A percentile compares a stretch with the other conserved stretches of the same genome.
phyloP scores from a whole-genome alignment of 2,113 vertebrate genomes.

The Oreocharis arfaki region DNA sequence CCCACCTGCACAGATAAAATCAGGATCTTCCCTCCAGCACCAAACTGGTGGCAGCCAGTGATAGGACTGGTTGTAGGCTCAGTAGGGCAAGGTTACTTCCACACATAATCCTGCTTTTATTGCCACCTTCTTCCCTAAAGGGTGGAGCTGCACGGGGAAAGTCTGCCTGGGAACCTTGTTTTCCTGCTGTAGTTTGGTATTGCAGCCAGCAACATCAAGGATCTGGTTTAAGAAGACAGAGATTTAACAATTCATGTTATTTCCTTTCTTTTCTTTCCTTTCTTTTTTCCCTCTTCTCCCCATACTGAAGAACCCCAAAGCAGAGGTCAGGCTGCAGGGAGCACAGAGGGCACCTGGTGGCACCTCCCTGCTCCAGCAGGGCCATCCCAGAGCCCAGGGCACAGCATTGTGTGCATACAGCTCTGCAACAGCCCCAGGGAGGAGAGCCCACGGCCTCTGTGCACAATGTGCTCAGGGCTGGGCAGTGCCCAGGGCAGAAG shows the following conservation, averaged over 20 bases:
- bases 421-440: neutral
- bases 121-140: neutral
- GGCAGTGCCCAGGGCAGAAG: neutral
- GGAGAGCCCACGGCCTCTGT: neutral
- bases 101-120: neutral
- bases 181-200: neutral
- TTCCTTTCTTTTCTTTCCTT: neutral
- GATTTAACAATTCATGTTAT: fast-evolving
- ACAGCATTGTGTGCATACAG: neutral
- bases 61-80: neutral
- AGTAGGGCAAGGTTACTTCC: neutral
- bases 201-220: neutral
- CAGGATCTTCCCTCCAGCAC: neutral
- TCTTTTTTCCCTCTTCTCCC: neutral
- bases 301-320: neutral
- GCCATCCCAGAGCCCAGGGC: neutral
- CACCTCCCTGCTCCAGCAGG: neutral
- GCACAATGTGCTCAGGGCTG: neutral
- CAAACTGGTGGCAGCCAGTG: neutral
- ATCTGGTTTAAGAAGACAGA: neutral
- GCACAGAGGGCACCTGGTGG: neutral
- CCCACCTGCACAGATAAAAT: neutral
- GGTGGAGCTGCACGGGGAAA: neutral
- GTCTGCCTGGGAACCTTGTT: neutral
- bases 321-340: fast-evolving